phyloP scores from a whole-genome alignment of 2,113 vertebrate genomes.

The Panthera uncia region DNA sequence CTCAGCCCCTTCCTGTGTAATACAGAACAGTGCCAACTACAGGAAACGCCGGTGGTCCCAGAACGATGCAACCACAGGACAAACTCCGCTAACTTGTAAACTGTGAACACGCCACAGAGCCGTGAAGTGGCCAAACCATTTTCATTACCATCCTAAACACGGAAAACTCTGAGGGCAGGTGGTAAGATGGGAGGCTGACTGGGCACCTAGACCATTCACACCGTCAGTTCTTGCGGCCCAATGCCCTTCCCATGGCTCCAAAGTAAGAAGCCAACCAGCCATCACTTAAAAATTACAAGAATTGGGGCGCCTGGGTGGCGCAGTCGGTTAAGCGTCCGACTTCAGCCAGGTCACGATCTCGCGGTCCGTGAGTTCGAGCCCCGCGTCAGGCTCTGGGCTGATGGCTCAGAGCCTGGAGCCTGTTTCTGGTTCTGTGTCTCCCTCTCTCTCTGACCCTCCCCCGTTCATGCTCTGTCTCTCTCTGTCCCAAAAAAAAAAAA shows the following conservation, averaged over 20 bases:
- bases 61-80: background rate
- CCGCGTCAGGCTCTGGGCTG: too few species aligned
- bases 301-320: too few species aligned
- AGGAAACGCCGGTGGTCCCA: background rate
- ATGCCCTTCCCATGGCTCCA: background rate
- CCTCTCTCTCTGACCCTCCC: too few species aligned
- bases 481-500: too few species aligned
- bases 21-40: background rate
- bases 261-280: background rate
- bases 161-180: background rate
- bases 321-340: too few species aligned
- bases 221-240: rapidly evolving
- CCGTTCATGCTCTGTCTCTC: too few species aligned
- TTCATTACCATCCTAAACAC: background rate
- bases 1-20: background rate
- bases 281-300: background rate
- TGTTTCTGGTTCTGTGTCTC: too few species aligned
- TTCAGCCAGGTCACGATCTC: too few species aligned
- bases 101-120: background rate
- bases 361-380: too few species aligned
- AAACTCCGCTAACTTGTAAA: background rate
- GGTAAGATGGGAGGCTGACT: background rate
- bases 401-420: too few species aligned
- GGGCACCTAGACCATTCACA: background rate
- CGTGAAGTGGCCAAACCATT: background rate